These are phyloP conservation scores for Xenopus petersii DNA, from an alignment of 2,797 vertebrate species.

Conservation along the genomic window DNA sequence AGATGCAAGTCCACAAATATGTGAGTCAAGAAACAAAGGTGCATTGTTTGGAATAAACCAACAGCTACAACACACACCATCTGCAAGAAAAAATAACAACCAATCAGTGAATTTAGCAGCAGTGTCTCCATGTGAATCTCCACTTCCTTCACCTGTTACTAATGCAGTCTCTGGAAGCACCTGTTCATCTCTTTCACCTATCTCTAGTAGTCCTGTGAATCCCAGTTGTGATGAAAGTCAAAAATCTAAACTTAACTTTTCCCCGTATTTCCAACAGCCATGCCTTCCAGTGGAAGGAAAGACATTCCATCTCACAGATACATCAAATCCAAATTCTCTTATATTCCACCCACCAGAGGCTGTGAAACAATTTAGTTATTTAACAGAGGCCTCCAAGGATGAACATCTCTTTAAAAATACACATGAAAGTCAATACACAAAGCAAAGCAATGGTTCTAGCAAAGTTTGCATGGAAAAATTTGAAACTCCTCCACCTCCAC, in stretches of 20 bases:
- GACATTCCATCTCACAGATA: slow-evolving; percentile 70
- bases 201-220: slow-evolving; percentile 86
- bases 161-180: slow-evolving; percentile 80
- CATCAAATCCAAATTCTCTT: slow-evolving; percentile 64
- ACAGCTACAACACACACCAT: slow-evolving; percentile 62
- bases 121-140: slow-evolving; percentile 86
- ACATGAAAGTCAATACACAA: slow-evolving; percentile 68
- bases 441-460: slow-evolving; percentile 59
- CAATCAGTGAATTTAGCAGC: slow-evolving; percentile 74
- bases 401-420: slow-evolving; percentile 71
- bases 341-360: slow-evolving; percentile 67
- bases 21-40: slow-evolving; percentile 76
- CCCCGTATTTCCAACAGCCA: slow-evolving; percentile 78
- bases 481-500: slow-evolving; percentile 74
- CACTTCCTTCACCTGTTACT: slow-evolving; percentile 84
- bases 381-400: slow-evolving; percentile 61
- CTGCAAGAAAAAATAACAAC: slow-evolving; percentile 70
- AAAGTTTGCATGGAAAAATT: slow-evolving; percentile 74
- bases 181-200: slow-evolving; percentile 86
- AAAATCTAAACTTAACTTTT: slow-evolving; percentile 65
- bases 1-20: slow-evolving; percentile 71
- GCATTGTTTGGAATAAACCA: slow-evolving; percentile 79
- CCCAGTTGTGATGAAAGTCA: slow-evolving; percentile 82
- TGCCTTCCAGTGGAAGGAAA: slow-evolving; percentile 66
- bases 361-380: slow-evolving; percentile 57